Evolutionary conservation across 2,888 invertebrate species (phyloP), one percentile per base, ranked within the genome.

Genomic region (Melieria omissa): DNA sequence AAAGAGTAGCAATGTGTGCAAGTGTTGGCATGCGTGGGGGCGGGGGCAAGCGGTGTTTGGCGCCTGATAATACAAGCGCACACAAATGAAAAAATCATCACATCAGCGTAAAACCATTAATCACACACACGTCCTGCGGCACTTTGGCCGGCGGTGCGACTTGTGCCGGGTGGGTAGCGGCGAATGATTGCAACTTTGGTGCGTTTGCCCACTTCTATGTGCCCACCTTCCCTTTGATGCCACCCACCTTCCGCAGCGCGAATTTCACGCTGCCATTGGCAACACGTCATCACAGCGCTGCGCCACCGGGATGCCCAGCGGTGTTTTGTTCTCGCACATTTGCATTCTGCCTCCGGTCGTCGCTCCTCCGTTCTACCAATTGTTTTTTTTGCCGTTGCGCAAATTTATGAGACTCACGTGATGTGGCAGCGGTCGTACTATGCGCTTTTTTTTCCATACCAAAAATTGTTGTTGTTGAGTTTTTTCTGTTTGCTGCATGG

Each of bases 391-490:
- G 71, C 58, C 14, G 57, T 63, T 57, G 42, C 44, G 16, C 65
- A 4, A 60, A 74, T 70, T 74, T 74, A 74, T 74, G 72, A 65
- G 29, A 64, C 58, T 67, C 65, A 70, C 74, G 67, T 73, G 70
- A 73, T 66, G 70, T 74, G 72, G 47, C 72, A 65, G 68, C 67
- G 45, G 65, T 70, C 67, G 54, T 63, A 14, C 42, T 44, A 64
- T 14, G n/a, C 14, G 42, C n/a, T 42, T 4, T 16, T 12, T 16
- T 12, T 41, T 41, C 10, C 41, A 66, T 47, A 47, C 57, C 46
- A 16, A 41, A 14, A 12, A 55, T 29, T 16, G 46, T n/a, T 55
- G 45, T 10, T 57, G 65, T 42, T 65, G 55, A 41, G 12, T 29
- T n/a, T 29, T 2, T 29, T 2, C 16, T 58, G 58, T 8, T 41